Conservation (phyloP, 92 coral and sea anemone species). For the Micromussa lordhowensis region DNA sequence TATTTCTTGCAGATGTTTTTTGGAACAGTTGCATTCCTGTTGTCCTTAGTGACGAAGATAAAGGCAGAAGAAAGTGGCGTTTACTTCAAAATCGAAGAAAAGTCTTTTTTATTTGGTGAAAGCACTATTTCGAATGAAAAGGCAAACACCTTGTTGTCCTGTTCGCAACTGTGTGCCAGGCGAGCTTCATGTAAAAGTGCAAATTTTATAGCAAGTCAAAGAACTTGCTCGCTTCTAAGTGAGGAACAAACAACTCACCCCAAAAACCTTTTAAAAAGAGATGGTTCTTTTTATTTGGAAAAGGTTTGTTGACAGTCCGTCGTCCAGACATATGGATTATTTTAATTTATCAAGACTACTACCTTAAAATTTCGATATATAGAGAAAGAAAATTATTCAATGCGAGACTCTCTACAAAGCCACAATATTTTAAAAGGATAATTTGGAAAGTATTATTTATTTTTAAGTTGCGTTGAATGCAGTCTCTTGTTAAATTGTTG, state of each 20-base stretch:
- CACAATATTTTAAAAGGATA: too few species aligned
- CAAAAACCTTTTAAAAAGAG: neutral
- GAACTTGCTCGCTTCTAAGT: neutral
- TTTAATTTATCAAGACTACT: neutral
- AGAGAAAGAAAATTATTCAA: neutral
- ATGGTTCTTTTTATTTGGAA: conserved; percentile 3
- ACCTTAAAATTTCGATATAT: too few species aligned
- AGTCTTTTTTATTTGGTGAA: neutral
- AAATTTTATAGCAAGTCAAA: neutral
- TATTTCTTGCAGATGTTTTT: neutral
- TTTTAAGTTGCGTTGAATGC: too few species aligned
- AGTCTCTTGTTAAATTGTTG: too few species aligned
- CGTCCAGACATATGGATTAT: neutral
- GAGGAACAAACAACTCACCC: neutral
- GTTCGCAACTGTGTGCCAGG: conserved; percentile 9
- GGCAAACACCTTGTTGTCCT: neutral
- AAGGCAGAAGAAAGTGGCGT: neutral
- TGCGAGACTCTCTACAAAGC: too few species aligned
- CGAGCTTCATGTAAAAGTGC: conserved; percentile 7
- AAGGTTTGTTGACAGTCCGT: neutral
- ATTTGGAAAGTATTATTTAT: too few species aligned
- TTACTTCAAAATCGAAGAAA: neutral
- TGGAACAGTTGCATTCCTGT: neutral
- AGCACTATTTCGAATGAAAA: neutral
- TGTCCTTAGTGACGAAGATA: neutral